These are phyloP conservation scores for Lepus oiostolus DNA, from an alignment of 2,797 vertebrate genomes.

Conservation along the genomic window DNA sequence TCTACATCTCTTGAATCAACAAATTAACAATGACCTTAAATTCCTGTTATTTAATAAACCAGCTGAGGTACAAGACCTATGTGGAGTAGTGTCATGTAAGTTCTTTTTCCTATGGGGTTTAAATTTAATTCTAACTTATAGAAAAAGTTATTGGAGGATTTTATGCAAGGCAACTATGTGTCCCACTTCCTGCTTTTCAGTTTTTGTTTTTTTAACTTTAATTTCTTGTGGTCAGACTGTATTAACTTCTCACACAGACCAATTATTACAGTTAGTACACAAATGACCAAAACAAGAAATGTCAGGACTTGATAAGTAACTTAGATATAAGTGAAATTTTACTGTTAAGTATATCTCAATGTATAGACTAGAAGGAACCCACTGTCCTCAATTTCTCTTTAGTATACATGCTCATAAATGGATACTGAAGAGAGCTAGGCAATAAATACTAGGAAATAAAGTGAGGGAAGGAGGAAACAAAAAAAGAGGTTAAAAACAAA, in stretches of 20 bases:
- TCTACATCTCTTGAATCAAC: background rate
- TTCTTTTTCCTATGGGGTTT: background rate
- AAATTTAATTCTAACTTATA: slow-evolving; percentile 30
- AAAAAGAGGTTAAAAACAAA: background rate
- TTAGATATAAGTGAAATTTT: too few relatives aligned
- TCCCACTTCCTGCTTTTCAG: background rate
- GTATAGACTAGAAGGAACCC: too few relatives aligned
- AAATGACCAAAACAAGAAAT: too few relatives aligned
- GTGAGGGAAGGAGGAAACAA: background rate
- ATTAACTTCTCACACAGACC: too few relatives aligned
- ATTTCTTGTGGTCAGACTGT: too few relatives aligned
- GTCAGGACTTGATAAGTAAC: too few relatives aligned
- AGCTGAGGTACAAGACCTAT: background rate
- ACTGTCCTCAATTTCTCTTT: too few relatives aligned
- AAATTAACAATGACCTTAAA: background rate
- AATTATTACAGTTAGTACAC: too few relatives aligned
- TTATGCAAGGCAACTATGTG: slow-evolving; percentile 23
- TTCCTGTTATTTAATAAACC: background rate
- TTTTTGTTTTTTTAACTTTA: too few relatives aligned
- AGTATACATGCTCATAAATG: too few relatives aligned
- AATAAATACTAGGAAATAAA: background rate
- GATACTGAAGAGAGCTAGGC: too few relatives aligned
- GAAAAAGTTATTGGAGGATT: background rate
- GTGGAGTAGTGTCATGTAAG: background rate
- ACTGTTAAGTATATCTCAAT: too few relatives aligned